Percentiles rank a stretch among this genome's conserved stretches.
Evolutionary conservation across 2,888 invertebrate species (phyloP).

Genomic region (Abscondita cerata): DNA sequence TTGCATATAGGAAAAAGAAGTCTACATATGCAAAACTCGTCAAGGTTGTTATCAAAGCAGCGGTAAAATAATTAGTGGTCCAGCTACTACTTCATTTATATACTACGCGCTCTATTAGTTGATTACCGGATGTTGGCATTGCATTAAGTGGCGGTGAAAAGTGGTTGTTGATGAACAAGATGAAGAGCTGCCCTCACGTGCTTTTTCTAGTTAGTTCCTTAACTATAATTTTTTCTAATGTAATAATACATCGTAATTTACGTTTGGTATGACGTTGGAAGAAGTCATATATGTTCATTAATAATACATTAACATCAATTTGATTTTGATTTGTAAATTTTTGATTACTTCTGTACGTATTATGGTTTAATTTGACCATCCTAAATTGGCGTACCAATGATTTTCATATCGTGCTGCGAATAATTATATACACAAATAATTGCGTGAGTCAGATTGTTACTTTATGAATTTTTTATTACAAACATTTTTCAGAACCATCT

Average conservation of each 20-base stretch:
- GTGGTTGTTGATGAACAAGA: slow-evolving; percentile 28
- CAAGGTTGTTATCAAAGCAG: slow-evolving; percentile 35
- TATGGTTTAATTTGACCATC: slow-evolving; percentile 3
- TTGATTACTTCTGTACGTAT: background rate
- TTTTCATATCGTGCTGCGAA: background rate
- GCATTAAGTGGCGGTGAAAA: slow-evolving; percentile 46
- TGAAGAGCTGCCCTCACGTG: slow-evolving; percentile 31
- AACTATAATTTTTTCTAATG: too few relatives aligned
- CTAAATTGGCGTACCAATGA: slow-evolving; percentile 6
- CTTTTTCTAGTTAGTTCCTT: background rate
- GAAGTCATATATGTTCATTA: too few relatives aligned
- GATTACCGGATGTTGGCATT: slow-evolving; percentile 52
- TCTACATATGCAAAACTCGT: slow-evolving; percentile 11
- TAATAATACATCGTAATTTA: too few relatives aligned
- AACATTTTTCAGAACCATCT: too few relatives aligned
- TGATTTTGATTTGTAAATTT: too few relatives aligned
- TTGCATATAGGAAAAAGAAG: slow-evolving; percentile 14
- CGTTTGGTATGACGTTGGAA: too few relatives aligned
- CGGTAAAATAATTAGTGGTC: slow-evolving; percentile 45
- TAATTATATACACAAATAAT: slow-evolving; percentile 1
- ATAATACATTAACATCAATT: too few relatives aligned
- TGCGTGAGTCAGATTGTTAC: slow-evolving; percentile 2
- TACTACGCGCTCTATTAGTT: slow-evolving; percentile 49
- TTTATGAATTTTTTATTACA: background rate
- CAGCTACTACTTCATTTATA: slow-evolving; percentile 40